phyloP scores from a whole-genome alignment of 2,797 vertebrate genomes.

The Allobates femoralis region DNA sequence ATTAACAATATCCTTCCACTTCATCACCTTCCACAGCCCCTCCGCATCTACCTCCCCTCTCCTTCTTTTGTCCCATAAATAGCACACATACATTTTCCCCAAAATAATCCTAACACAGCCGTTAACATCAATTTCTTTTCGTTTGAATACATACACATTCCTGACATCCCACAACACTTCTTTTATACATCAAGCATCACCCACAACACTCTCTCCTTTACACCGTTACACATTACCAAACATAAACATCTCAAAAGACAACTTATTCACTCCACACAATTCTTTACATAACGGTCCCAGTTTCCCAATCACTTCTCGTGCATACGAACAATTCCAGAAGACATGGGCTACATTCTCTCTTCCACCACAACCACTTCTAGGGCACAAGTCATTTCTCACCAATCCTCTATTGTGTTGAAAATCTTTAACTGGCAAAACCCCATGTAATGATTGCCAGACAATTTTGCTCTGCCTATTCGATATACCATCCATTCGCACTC shows the following conservation, averaged over 20 bases:
- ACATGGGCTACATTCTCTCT: not conserved
- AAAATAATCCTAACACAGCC: too few species aligned
- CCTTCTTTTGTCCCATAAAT: not conserved
- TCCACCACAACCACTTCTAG: not conserved
- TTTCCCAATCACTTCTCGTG: too few species aligned
- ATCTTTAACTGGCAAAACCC: not conserved
- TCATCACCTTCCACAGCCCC: not conserved
- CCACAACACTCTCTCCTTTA: not conserved
- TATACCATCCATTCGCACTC: too few species aligned
- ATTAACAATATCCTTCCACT: not conserved
- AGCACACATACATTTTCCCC: not conserved
- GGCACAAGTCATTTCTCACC: too few species aligned
- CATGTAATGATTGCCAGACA: not conserved
- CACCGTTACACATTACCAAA: not conserved
- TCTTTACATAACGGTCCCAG: not conserved
- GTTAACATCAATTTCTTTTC: too few species aligned
- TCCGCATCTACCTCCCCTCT: not conserved
- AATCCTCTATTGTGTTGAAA: not conserved
- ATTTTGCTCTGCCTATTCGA: not conserved
- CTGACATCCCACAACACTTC: not conserved
- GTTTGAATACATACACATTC: not conserved
- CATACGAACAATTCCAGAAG: too few species aligned
- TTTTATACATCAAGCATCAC: not conserved
- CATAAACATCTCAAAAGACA: not conserved
- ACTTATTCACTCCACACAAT: not conserved